Base-by-base conservation (phyloP, 2,797 vertebrate genomes). In the Salarias fasciatus region DNA sequence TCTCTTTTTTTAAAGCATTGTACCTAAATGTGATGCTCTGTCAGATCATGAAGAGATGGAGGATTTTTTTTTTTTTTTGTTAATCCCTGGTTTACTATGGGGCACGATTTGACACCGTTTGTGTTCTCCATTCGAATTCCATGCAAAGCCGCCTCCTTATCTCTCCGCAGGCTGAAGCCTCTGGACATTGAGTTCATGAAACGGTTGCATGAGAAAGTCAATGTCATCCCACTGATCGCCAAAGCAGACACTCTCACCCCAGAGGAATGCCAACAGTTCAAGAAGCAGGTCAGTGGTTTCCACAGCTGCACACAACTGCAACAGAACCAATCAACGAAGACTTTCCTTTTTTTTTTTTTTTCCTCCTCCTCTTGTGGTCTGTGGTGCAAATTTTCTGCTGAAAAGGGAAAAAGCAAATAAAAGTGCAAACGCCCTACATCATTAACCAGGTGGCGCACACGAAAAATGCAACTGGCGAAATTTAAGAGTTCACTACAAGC, bases 101-200 rank as follows among this genome's bases (percentile, higher is more conserved):
- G n/a, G n/a, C n/a, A n/a, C n/a, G n/a, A n/a, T n/a, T 24, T 24
- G 18, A 24, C 18, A 24, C 2, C 24, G 18, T 24, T 24, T 24
- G 18, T 24, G 18, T 24, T 24, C 18, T 63, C 18, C 12, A 41
- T 15, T 49, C 11, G 36, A 60, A n/a, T 18, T 4, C 1, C 10
- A 9, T 28, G 14, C 24, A 29, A 51, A 42, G 11, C 46, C 53
- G 5, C 7, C 0, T 66, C 15, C 61, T 56, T 60, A 2, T 78
- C 68, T 67, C 28, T 44, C 6, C 85, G 72, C 91, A 99, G 97
- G 79, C 90, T 99, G 85, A 99, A 99, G 84, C 97, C 97, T n/a
- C 91, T 99, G 93, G 98, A 99, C 89, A 97, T 99, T 44, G 98
- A 99, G 86, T 99, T 99, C 86, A 99, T 99, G 98, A 99, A 99